Evolutionary conservation across 2,113 vertebrate species (phyloP).

Genomic region (Sula dactylatra): DNA sequence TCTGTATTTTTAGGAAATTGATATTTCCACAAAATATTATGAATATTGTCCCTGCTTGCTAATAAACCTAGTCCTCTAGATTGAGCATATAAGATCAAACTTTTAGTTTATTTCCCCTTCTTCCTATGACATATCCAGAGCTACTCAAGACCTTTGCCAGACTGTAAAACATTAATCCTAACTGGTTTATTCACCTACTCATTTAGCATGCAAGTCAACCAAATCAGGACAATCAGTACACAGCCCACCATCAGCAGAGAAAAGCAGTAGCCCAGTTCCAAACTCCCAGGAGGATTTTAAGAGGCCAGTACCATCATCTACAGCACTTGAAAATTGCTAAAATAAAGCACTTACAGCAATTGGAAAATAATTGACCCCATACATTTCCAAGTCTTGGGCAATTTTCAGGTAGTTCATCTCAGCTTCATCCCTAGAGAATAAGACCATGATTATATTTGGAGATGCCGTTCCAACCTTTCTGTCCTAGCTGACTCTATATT

Average conservation of each 20-base stretch:
- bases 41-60: background rate
- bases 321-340: background rate
- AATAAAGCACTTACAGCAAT: conserved; percentile 81
- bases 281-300: background rate
- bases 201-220: background rate
- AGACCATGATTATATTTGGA: background rate
- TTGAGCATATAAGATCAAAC: background rate
- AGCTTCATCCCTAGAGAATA: conserved; percentile 84
- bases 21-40: background rate
- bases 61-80: background rate
- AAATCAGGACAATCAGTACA: background rate
- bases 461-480: background rate
- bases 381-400: conserved; percentile 92
- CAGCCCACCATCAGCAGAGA: background rate
- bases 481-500: background rate
- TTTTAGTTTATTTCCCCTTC: background rate
- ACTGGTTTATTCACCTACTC: background rate
- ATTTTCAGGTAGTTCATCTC: conserved; percentile 95
- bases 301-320: background rate
- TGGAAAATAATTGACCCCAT: conserved; percentile 91
- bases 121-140: background rate
- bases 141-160: background rate
- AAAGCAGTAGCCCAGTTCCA: background rate
- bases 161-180: background rate
- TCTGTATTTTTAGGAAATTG: background rate